These are phyloP conservation scores for Erebia epiphron DNA, from an alignment of 2,888 invertebrate genomes.

Conservation along the genomic window DNA sequence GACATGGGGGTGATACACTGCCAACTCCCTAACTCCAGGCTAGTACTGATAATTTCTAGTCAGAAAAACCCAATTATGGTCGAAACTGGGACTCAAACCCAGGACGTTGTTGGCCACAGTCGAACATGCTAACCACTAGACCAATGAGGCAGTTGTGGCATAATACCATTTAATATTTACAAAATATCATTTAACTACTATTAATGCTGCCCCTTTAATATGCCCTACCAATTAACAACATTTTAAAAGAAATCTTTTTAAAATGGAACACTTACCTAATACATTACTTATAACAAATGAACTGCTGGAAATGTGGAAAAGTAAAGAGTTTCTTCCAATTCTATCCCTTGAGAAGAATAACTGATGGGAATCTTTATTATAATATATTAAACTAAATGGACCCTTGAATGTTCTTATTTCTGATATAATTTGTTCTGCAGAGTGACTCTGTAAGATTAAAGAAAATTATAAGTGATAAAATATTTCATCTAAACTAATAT, in stretches of 20 bases:
- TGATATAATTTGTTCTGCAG: constrained; percentile 59
- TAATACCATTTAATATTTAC: too few species aligned
- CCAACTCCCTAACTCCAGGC: too few species aligned
- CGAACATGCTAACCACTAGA: too few species aligned
- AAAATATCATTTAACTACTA: not conserved
- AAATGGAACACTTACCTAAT: constrained; percentile 59
- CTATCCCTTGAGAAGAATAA: constrained; percentile 93
- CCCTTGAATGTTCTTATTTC: constrained; percentile 86
- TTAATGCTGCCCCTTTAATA: not conserved
- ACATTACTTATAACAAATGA: constrained; percentile 80
- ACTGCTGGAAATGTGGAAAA: constrained; percentile 80
- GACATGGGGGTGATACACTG: too few species aligned
- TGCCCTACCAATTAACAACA: not conserved
- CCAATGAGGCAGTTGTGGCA: too few species aligned
- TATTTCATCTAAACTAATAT: too few species aligned
- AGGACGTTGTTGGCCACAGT: too few species aligned
- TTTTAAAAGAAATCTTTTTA: not conserved
- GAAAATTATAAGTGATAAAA: not conserved
- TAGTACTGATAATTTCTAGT: too few species aligned
- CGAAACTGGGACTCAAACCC: too few species aligned
- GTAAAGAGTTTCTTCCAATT: constrained; percentile 92
- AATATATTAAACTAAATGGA: constrained; percentile 93
- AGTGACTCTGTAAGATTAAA: constrained; percentile 45
- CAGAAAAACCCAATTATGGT: too few species aligned
- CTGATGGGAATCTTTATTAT: constrained; percentile 78